Percentiles rank a stretch among this genome's conserved stretches.
Evolutionary conservation across 2,888 invertebrate species (phyloP).

Genomic region (Electrophaes corylata): DNA sequence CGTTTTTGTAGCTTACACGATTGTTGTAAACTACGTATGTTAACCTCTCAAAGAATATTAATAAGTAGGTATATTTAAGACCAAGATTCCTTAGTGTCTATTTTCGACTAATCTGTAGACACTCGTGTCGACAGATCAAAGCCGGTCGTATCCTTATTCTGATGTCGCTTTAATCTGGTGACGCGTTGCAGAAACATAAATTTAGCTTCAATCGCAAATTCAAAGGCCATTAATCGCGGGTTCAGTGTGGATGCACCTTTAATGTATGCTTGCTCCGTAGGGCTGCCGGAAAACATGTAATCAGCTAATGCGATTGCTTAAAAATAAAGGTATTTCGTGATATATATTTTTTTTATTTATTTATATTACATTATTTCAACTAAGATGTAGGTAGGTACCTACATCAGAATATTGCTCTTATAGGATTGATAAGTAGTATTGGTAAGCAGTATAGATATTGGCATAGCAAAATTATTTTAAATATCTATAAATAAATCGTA

Average conservation of each 20-base stretch:
- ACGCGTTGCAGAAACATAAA: conserved; percentile 74
- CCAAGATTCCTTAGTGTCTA: conserved; percentile 25
- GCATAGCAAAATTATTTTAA: too few species aligned
- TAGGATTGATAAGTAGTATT: too few species aligned
- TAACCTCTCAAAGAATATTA: too few species aligned
- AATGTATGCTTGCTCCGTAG: conserved; percentile 64
- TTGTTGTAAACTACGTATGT: neutral
- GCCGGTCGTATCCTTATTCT: conserved; percentile 63
- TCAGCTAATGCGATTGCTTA: conserved; percentile 2
- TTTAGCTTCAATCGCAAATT: conserved; percentile 78
- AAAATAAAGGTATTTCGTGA: too few species aligned
- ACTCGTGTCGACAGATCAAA: conserved; percentile 53
- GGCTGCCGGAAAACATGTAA: conserved; percentile 46
- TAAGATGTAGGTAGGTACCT: too few species aligned
- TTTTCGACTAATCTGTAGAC: conserved; percentile 33
- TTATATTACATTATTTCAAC: too few species aligned
- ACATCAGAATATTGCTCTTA: too few species aligned
- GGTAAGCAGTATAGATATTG: too few species aligned
- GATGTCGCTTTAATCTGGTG: conserved; percentile 67
- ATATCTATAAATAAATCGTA: too few species aligned
- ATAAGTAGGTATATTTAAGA: too few species aligned
- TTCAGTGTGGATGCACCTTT: conserved; percentile 75
- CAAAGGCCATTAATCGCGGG: conserved; percentile 77
- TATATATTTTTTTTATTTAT: too few species aligned
- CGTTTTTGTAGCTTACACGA: too few species aligned